Evolutionary conservation across 1,140 invertebrate genomes (phyloP), one percentile per base, ranked within the genome.

Genomic region (Rhagoletis zephyria): DNA sequence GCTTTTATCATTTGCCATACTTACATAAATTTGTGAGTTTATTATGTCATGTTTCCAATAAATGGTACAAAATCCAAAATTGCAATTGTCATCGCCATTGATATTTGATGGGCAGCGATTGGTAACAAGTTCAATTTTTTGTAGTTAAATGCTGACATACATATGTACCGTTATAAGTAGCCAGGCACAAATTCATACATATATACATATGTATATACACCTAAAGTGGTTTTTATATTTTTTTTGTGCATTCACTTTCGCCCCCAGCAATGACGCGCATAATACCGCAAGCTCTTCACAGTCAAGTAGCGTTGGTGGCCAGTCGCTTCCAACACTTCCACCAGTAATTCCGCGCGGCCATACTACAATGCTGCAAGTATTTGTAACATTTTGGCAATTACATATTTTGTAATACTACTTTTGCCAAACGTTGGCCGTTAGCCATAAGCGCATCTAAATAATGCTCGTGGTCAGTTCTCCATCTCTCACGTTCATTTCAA

Each of bases 361-460:
- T 30, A 42, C 40, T 30, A 4, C n/a, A 7, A 5, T 16, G n/a
- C 16, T 9, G 12, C 0, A 81, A 81, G 19, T 51, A 30, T 81
- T 81, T 6, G n/a, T 81, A 56, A 81, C 45, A 59, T 51, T 59
- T 77, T 51, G 70, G 70, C 48, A 77, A n/a, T 77, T 77, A 51
- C n/a, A 77, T 77, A 77, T 77, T 77, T 81, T 81, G 74, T 81
- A 81, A 81, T n/a, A 81, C 16, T 81, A 81, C 16, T 81, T 81
- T 81, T 81, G 42, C 74, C 56, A 30, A 51, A 56, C 7, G 61
- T 14, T n/a, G 9, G 61, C 12, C 3, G 12, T 14, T n/a, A 14
- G 30, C 30, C 30, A 45, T 48, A 10, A 51, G 48, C 3, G 10
- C 67, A 74, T 56, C 74, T 30, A 51, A 30, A 30, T 30, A 30